A percentile compares a stretch with the other conserved stretches of the same genome.
Conservation (phyloP, 2,113 vertebrate species). For the Pontoporia blainvillei region DNA sequence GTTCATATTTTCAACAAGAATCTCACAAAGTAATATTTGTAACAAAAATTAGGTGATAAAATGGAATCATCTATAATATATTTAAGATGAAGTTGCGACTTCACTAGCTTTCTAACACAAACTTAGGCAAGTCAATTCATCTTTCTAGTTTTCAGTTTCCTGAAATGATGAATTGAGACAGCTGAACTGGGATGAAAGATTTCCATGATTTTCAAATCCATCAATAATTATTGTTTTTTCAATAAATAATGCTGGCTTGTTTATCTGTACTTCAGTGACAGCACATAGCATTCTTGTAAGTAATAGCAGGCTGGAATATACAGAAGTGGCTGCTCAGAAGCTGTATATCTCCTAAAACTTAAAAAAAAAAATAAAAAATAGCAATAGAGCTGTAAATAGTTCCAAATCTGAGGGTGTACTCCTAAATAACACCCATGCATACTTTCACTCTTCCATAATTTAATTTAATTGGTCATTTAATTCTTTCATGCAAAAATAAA, state of each 20-base stretch:
- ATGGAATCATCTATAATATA: background rate
- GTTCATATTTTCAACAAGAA: background rate
- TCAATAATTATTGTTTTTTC: background rate
- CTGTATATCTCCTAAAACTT: background rate
- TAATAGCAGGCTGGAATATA: background rate
- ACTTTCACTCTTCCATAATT: background rate
- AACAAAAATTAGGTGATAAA: background rate
- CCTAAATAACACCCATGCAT: background rate
- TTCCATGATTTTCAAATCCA: background rate
- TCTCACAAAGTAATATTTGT: background rate
- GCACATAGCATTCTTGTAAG: background rate
- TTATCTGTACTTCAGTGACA: background rate
- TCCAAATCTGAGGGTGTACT: background rate
- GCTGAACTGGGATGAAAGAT: background rate
- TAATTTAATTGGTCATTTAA: background rate
- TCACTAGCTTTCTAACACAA: background rate
- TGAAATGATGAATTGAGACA: background rate
- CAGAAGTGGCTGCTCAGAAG: background rate
- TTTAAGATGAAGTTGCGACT: background rate
- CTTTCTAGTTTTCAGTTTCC: background rate
- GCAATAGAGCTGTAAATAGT: background rate
- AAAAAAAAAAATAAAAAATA: background rate
- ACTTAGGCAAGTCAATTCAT: background rate
- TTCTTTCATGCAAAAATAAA: conserved; percentile 16
- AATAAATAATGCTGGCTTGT: background rate